Evolutionary conservation across 2,113 vertebrate genomes (phyloP).

Genomic region (Numenius arquata): DNA sequence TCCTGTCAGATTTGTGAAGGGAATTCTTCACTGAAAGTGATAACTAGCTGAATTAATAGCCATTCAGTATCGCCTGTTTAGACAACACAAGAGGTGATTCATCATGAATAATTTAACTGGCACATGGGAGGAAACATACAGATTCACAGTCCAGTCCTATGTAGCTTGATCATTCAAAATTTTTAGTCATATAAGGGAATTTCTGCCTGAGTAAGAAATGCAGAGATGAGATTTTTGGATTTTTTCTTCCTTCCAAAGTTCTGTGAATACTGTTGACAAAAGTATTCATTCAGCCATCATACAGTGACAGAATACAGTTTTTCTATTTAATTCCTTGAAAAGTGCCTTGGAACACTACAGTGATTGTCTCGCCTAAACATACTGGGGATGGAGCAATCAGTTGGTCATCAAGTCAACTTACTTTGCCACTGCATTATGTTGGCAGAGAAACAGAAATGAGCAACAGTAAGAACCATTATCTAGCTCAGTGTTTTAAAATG

Average conservation of each 20-base stretch:
- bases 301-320: neutral
- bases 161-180: neutral
- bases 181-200: neutral
- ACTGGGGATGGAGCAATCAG: neutral
- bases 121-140: neutral
- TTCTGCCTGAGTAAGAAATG: neutral
- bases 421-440: neutral
- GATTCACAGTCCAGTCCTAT: neutral
- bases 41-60: slow-evolving; percentile 29
- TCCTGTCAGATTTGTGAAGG: neutral
- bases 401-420: neutral
- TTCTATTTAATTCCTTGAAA: neutral
- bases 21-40: slow-evolving; percentile 22
- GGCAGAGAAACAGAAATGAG: neutral
- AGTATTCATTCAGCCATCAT: neutral
- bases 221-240: fast-evolving
- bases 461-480: neutral
- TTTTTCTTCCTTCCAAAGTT: neutral
- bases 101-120: slow-evolving; percentile 6
- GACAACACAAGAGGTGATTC: neutral
- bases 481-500: neutral
- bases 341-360: neutral
- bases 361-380: neutral
- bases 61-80: neutral
- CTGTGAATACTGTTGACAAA: neutral